These are phyloP conservation scores for Tachysurus fulvidraco DNA, from an alignment of 2,113 vertebrate species.

Conservation along the genomic window DNA sequence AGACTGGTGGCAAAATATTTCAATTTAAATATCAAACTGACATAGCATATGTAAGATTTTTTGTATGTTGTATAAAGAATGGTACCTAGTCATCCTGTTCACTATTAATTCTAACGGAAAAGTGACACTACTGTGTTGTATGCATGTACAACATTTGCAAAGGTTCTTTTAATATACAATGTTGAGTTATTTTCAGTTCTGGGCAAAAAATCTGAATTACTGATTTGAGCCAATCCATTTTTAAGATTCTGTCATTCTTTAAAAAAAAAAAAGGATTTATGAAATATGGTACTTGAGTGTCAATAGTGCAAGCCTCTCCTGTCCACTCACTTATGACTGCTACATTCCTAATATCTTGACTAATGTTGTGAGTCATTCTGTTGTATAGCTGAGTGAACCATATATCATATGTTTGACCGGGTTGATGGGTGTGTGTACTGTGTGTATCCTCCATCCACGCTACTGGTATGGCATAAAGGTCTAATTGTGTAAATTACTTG, in stretches of 20 bases:
- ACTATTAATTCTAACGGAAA: background rate
- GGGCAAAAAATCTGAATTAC: constrained; percentile 4
- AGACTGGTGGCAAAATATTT: background rate
- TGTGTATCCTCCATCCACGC: background rate
- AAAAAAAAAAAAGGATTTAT: background rate
- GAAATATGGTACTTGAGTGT: background rate
- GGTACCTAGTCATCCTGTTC: background rate
- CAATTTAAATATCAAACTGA: background rate
- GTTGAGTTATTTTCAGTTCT: background rate
- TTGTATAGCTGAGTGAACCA: background rate
- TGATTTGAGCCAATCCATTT: background rate
- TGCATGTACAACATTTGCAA: background rate
- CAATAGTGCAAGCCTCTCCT: background rate
- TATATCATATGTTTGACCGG: background rate
- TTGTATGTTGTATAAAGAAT: constrained; percentile 3
- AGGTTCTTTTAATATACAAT: background rate
- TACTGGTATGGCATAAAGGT: background rate
- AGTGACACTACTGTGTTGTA: background rate
- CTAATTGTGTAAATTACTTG: background rate
- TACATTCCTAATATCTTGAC: background rate
- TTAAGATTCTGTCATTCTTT: background rate
- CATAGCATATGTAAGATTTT: background rate
- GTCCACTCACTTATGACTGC: background rate
- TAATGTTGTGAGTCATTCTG: background rate
- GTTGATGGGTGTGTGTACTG: background rate